Evolutionary conservation across 2,113 vertebrate genomes (phyloP).

Genomic region (Cavia aperea): DNA sequence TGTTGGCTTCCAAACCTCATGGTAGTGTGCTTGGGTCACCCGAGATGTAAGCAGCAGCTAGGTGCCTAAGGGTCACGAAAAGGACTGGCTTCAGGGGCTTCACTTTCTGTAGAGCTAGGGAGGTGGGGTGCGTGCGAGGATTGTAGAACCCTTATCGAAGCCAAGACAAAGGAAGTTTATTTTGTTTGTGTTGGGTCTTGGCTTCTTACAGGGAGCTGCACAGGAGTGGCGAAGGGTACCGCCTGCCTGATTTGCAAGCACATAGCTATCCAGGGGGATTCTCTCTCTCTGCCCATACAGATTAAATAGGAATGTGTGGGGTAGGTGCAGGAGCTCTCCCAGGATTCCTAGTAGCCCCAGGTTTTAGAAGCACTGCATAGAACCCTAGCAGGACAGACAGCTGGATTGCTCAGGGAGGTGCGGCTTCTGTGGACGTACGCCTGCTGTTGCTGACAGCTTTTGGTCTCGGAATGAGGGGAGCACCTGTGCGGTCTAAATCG

Average conservation of each 20-base stretch:
- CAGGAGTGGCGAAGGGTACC: too few relatives aligned
- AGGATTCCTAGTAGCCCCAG: background rate
- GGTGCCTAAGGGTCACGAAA: background rate
- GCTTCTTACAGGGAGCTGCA: background rate
- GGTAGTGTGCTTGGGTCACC: background rate
- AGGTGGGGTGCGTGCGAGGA: too few relatives aligned
- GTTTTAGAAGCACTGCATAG: background rate
- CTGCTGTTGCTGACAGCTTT: background rate
- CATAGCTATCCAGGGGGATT: background rate
- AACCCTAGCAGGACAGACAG: background rate
- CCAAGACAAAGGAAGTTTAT: background rate
- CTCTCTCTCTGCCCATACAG: rapidly evolving
- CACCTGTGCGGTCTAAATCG: background rate
- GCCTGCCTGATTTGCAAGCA: background rate
- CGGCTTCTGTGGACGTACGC: background rate
- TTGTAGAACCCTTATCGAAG: background rate
- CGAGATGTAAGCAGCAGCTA: background rate
- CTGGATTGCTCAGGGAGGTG: background rate
- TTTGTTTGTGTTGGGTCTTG: background rate
- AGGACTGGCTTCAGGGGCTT: background rate
- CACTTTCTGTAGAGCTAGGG: background rate
- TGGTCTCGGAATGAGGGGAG: background rate
- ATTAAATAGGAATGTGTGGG: background rate
- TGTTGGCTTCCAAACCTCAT: background rate
- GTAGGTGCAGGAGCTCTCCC: background rate